Percentiles rank a stretch among this genome's conserved stretches.
Conservation (phyloP, 2,797 vertebrate species). For the Salarias fasciatus region DNA sequence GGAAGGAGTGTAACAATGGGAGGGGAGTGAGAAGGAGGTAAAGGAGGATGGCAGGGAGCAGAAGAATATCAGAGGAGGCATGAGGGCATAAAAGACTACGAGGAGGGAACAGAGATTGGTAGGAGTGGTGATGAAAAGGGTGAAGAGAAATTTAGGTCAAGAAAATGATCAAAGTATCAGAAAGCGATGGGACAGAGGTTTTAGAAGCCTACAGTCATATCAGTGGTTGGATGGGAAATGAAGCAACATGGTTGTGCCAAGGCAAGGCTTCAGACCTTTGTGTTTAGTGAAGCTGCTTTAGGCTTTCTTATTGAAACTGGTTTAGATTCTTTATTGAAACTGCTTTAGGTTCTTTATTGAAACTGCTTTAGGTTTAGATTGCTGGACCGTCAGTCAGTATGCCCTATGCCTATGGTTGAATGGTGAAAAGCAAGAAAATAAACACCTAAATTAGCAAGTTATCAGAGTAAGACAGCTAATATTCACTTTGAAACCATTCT, state of each 20-base stretch:
- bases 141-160: neutral
- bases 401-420: too few species aligned
- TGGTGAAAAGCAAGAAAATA: too few species aligned
- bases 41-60: slow-evolving; percentile 2
- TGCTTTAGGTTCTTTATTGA: too few species aligned
- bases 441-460: too few species aligned
- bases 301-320: too few species aligned
- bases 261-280: too few species aligned
- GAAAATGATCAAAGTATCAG: neutral
- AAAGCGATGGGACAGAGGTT: neutral
- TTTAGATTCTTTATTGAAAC: too few species aligned
- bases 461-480: too few species aligned
- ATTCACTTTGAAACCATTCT: too few species aligned
- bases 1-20: slow-evolving; percentile 19
- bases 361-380: too few species aligned
- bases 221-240: neutral
- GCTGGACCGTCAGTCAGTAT: too few species aligned
- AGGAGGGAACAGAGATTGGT: slow-evolving; percentile 2
- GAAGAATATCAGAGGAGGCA: slow-evolving; percentile 2
- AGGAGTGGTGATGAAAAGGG: slow-evolving; percentile 2
- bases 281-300: too few species aligned
- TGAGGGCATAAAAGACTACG: neutral
- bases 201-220: neutral
- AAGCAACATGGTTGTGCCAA: neutral
- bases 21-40: slow-evolving; percentile 7